phyloP scores from a whole-genome alignment of 2,888 invertebrate species.

The Nomada lathburiana region DNA sequence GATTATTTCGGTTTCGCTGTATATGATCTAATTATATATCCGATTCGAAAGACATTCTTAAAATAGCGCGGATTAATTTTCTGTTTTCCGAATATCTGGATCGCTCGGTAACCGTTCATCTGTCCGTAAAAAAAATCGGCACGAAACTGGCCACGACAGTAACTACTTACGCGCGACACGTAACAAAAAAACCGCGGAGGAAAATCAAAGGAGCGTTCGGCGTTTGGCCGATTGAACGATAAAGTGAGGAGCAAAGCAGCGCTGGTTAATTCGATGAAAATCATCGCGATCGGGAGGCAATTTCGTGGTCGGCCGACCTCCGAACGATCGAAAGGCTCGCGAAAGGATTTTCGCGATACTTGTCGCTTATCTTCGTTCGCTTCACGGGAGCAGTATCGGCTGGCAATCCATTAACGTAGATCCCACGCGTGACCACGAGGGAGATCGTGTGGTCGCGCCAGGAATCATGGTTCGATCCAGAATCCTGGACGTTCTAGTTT shows the following conservation, averaged over 20 bases:
- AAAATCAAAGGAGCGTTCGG: neutral
- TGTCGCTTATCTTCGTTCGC: conserved; percentile 54
- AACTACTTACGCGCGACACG: too few species aligned
- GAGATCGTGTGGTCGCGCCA: conserved; percentile 70
- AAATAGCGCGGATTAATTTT: neutral
- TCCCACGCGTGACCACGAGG: conserved; percentile 70
- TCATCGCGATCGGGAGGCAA: conserved; percentile 21
- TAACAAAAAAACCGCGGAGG: neutral
- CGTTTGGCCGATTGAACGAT: neutral
- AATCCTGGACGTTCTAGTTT: conserved; percentile 63
- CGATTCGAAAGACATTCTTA: neutral
- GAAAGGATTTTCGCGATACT: conserved; percentile 65
- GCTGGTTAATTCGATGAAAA: conserved; percentile 33
- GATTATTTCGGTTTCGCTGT: conserved; percentile 18
- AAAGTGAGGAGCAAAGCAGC: neutral
- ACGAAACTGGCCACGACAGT: too few species aligned
- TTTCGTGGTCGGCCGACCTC: conserved; percentile 29
- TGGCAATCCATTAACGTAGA: conserved; percentile 71
- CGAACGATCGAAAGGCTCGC: conserved; percentile 34
- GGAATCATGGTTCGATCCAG: conserved; percentile 70
- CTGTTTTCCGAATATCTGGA: neutral
- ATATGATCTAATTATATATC: too few species aligned
- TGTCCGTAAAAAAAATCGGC: neutral
- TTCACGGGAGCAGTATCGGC: conserved; percentile 47
- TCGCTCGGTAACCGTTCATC: too few species aligned